Evolutionary conservation across 2,113 vertebrate species (phyloP), one percentile per base, ranked within the genome.

Genomic region (Psittacula cyanocephala): DNA sequence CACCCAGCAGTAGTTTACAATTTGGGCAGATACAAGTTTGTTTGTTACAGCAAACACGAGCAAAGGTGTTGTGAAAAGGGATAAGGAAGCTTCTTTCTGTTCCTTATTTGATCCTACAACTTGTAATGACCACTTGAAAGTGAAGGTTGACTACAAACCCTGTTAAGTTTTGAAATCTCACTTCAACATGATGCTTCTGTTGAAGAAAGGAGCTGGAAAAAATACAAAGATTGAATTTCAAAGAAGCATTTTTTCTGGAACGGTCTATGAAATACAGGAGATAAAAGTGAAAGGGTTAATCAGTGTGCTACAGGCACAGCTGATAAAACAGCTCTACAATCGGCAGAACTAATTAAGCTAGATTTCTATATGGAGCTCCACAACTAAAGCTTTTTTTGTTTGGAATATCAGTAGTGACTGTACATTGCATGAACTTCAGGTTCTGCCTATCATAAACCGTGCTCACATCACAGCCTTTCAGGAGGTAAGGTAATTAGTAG

Each of bases 41-140:
- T 44, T 16, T 81, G 11, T 39, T 78, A 12, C 27, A 76, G 14
- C 20, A 63, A 44, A 47, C 3, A 5, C 8, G 22, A 60, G 39
- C 28, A 82, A 18, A 41, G 6, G 2, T 69, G 8, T 13, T 83
- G 33, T 50, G 44, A 76, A 67, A 35, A 43, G 28, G 8, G 16
- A 3, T 22, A 19, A 52, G 7, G 9, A 18, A 23, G 1, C 8
- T 77, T 85, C 17, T 3, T 91, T 55, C 17, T 50, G 6, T 46
- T 89, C n/a, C 6, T 5, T 63, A 0, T 55, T 79, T 65, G n/a
- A 35, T 53, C 6, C 9, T 11, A 1, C 7, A 67, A 3, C 6
- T 57, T 17, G 70, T 86, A 59, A 59, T 31, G 53, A 28, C 15
- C 8, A 10, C 37, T 19, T 2, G 2, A 50, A 76, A 65, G 35